Evolutionary conservation across 1,140 invertebrate species (phyloP), one percentile per base, ranked within the genome.

Genomic region (Cryptotermes secundus): DNA sequence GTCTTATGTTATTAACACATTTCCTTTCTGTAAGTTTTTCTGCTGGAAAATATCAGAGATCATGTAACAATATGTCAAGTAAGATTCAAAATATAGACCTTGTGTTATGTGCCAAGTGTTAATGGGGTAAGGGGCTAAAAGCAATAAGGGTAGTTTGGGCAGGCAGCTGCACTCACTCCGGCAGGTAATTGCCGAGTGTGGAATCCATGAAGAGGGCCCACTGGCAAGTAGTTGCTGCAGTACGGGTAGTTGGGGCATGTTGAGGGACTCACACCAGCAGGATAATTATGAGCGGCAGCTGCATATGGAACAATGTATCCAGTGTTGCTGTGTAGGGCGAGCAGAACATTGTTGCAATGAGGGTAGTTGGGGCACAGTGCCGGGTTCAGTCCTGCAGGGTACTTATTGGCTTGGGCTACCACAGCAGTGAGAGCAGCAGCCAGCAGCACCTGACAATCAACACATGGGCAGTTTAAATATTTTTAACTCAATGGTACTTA

Each of bases 241-340:
- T 91, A 93, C 1, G 92, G 92, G 88, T 92, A 92, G 90, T 92
- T 93, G 85, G 92, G 92, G 88, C 92, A 93, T 65, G 90, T 88
- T 14, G 91, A 89, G 4, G 92, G 88, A 85, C 90, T 89, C 85
- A 92, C 89, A 86, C 90, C 90, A 72, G 92, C 92, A 10, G 92
- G 92, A 86, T 91, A 91, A 85, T 89, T 88, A 42, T 88, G 88
- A 26, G 89, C 89, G 83, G 89, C 88, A 6, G 0, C 9, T 12
- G 86, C 84, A 34, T 89, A 88, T 72, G 89, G 89, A 34, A 89
- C 89, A 34, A 89, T 85, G 34, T 88, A 88, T 10, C 88, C 88
- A 7, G 36, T 45, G 34, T 88, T 35, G 88, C 86, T 10, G 87
- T 87, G 14, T 86, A 87, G 83, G 3, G 85, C 88, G 26, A 92